Base-by-base conservation (phyloP, 2,888 invertebrate species). In the Aleiodes leptofemur region DNA sequence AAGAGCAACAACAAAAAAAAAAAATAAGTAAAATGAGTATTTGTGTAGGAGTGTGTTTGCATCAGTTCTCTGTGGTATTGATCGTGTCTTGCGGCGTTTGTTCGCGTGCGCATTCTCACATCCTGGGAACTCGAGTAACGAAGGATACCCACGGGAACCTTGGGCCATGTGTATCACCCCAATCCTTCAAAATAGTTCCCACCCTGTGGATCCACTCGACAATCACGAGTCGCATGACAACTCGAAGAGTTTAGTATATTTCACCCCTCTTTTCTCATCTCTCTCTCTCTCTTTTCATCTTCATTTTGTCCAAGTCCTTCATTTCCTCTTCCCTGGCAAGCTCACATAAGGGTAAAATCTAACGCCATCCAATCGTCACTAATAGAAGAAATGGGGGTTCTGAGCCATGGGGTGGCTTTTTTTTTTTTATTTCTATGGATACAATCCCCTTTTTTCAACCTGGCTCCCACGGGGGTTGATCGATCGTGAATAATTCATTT, bases 101-200 rank as follows among this genome's bases (percentile, higher is more conserved):
- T 51, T 51, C n/a, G 68, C 68, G 68, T 51, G 68, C 68, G 68
- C 68, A 13, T 29, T 50, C 51, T 68, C 48, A 11, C 50, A 82
- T 86, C 86, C 86, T 87, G 87, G 87, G 87, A 87, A 87, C 84
- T 81, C 81, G 79, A 80, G 84, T 82, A 82, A 80, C 82, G 82
- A 79, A 81, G 81, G 83, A 85, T 87, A 86, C 87, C 86, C 87
- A 87, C 85, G 87, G 87, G 87, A 87, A 85, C 83, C 82, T n/a
- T n/a, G 29, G 48, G 50, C 31, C 8, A 51, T 53, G 16, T 16
- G 53, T 53, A 53, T 53, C 16, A 16, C 16, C 51, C 51, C 51
- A 23, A 51, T 68, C 31, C 16, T 16, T 23, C 7, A 55, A 43
- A 43, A 48, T 48, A 16, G 7, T 51, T 68, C 68, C 68, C 68